Base-by-base conservation (phyloP, 2,113 vertebrate genomes). In the Vicugna pacos region DNA sequence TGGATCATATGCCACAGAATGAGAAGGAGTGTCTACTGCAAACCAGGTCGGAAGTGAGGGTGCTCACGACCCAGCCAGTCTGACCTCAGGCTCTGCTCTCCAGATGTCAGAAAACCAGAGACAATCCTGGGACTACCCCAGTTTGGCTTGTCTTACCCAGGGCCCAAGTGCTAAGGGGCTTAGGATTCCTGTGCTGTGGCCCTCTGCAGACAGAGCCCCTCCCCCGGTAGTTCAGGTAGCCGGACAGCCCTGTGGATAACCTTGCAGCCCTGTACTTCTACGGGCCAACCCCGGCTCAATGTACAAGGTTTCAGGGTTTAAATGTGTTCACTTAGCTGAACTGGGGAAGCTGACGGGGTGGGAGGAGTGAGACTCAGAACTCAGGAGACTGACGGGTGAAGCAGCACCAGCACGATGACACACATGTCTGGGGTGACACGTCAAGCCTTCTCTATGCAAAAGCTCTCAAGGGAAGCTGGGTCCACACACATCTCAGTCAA, bases 351-450 rank as follows among this genome's bases (percentile, higher is more conserved):
- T 48, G 67, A 38, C 11, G 6, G 12, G 28, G 8, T 8, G 24
- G 42, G 9, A 54, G 28, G 13, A 80, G 62, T 30, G 62, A 30
- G 50, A 52, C 67, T 50, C 20, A 56, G 76, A 86, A 75, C 3
- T 14, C 26, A 16, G 64, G 65, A 56, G 15, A 35, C 32, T n/a
- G 76, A 52, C 14, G 24, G 6, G 22, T 73, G 38, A 67, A 28
- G 50, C 22, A 65, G 50, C 8, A 38, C 1, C n/a, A 32, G 67
- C 15, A 8, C 28, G 35, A 38, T 32, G 70, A 50, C 80, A 60
- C 3, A 11, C 0, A 1, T 1, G 16, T 22, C 50, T 50, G 28
- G 67, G n/a, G 2, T 62, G 50, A 81, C 26, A 28, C 0, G 0
- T 30, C 12, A 16, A 42, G 58, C 7, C 38, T 58, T 46, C 60